Percentiles rank a stretch among this genome's conserved stretches.
These are phyloP conservation scores for Lagothrix lagotricha DNA, from an alignment of 2,797 vertebrate genomes.

Conservation along the genomic window DNA sequence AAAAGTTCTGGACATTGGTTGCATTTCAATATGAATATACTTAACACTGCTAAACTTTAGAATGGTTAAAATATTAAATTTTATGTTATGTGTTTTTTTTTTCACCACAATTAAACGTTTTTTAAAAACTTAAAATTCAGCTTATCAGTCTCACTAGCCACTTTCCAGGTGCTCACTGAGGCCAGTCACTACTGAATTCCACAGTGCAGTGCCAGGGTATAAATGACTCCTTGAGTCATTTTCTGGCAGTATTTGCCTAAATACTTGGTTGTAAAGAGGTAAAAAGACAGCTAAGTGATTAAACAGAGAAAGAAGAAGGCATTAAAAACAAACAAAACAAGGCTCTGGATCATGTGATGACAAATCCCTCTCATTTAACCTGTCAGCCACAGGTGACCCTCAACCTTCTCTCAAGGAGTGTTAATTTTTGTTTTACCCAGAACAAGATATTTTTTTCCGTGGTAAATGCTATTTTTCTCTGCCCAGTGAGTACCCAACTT, in stretches of 20 bases:
- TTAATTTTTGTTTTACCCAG: not conserved
- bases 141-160: not conserved
- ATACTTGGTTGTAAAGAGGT: not conserved
- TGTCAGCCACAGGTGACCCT: not conserved
- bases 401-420: not conserved
- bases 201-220: not conserved
- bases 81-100: not conserved
- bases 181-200: not conserved
- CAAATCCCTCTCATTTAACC: not conserved
- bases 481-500: not conserved
- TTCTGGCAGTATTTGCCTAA: not conserved
- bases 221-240: not conserved
- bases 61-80: not conserved
- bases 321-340: not conserved
- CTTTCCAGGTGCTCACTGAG: not conserved
- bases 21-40: not conserved
- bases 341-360: not conserved
- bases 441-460: constrained; percentile 3
- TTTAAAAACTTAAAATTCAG: not conserved
- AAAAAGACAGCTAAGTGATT: not conserved
- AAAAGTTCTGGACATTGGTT: not conserved
- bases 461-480: not conserved
- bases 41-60: not conserved
- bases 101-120: not conserved
- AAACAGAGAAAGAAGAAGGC: not conserved